Conservation (phyloP, 2,888 invertebrate species). For the Drosophila prostipennis region DNA sequence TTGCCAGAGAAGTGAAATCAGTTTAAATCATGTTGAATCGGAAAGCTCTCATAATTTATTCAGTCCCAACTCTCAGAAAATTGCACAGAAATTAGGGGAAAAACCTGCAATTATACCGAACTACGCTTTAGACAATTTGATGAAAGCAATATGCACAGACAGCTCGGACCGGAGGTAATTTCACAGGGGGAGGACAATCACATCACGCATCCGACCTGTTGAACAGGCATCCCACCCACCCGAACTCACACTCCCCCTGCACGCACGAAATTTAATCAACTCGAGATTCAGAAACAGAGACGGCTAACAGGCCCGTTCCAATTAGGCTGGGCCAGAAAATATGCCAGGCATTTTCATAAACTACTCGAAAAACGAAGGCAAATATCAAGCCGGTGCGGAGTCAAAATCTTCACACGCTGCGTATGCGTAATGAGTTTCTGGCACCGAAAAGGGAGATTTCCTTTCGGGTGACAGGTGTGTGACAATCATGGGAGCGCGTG, state of each 20-base stretch:
- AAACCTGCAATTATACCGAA: constrained; percentile 3
- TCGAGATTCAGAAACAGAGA: constrained; percentile 22
- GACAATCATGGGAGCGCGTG: constrained; percentile 19
- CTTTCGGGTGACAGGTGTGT: constrained; percentile 59
- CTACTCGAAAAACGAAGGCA: constrained; percentile 29
- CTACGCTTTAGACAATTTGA: constrained; percentile 19
- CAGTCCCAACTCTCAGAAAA: background rate
- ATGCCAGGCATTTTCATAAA: constrained; percentile 48
- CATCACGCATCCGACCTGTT: constrained; percentile 57
- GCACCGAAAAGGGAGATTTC: constrained; percentile 19
- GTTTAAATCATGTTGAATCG: constrained; percentile 1
- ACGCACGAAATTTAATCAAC: constrained; percentile 60
- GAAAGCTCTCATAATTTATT: constrained; percentile 22
- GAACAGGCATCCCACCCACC: constrained; percentile 23
- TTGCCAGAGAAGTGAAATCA: constrained; percentile 2
- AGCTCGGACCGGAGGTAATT: constrained; percentile 28
- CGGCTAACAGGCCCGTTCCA: constrained; percentile 36
- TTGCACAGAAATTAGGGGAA: background rate
- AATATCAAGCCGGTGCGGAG: constrained; percentile 11
- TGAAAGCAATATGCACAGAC: constrained; percentile 3
- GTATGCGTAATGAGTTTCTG: constrained; percentile 47
- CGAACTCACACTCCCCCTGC: background rate
- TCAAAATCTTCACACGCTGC: constrained; percentile 21
- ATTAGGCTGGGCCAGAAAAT: constrained; percentile 45
- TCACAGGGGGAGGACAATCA: constrained; percentile 14